These are phyloP conservation scores for Thyatira batis DNA, from an alignment of 2,888 invertebrate genomes.

Conservation along the genomic window DNA sequence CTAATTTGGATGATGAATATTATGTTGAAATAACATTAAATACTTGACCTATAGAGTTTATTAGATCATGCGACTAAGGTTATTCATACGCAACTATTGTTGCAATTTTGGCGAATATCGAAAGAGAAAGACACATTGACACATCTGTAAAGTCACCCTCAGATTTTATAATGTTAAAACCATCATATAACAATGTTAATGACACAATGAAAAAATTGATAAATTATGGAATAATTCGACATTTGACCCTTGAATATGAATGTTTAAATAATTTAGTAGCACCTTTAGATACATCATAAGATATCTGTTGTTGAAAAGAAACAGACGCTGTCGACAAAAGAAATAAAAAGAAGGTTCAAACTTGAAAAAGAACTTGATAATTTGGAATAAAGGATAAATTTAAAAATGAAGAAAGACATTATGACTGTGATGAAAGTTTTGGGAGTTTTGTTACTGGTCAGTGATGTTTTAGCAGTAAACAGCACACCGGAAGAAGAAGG, in stretches of 20 bases:
- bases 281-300: neutral
- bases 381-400: neutral
- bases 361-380: neutral
- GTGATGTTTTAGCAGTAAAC: neutral
- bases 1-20: no score
- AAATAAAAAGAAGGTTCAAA: neutral
- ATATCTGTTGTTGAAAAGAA: neutral
- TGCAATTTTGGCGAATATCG: no score
- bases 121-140: no score
- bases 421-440: neutral
- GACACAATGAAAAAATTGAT: no score
- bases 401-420: neutral
- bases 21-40: no score
- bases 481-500: constrained; percentile 4
- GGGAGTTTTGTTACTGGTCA: neutral
- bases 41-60: no score
- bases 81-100: no score
- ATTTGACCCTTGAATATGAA: neutral
- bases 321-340: neutral
- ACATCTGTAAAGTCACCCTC: no score
- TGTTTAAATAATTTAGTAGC: neutral
- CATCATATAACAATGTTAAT: no score
- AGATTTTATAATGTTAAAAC: no score
- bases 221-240: no score
- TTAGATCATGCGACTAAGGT: no score